A percentile compares a stretch with the other conserved stretches of the same genome.
Evolutionary conservation across 2,888 invertebrate species (phyloP).

Genomic region (Lasioglossum vierecki): DNA sequence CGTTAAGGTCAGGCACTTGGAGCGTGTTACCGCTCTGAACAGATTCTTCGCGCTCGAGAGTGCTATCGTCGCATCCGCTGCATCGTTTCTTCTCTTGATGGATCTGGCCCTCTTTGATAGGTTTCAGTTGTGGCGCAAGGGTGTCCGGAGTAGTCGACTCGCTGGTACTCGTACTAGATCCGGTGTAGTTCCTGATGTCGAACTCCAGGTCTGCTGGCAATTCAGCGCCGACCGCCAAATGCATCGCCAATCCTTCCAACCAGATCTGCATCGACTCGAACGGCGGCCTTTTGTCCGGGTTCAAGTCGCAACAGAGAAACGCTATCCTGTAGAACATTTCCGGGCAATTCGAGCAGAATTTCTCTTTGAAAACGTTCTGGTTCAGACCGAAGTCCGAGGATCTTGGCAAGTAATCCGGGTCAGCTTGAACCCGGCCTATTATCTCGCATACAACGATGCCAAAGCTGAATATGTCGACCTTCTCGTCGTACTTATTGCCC

Average conservation of each 20-base stretch:
- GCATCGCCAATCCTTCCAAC: constrained; percentile 92
- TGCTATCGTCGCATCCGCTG: constrained; percentile 80
- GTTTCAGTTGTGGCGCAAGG: constrained; percentile 85
- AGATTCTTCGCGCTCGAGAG: constrained; percentile 78
- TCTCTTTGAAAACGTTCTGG: constrained; percentile 92
- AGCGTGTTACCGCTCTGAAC: constrained; percentile 45
- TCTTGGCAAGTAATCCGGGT: constrained; percentile 96
- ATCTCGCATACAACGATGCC: constrained; percentile 98
- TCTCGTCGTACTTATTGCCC: constrained; percentile 97
- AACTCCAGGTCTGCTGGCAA: constrained; percentile 89
- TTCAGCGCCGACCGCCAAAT: constrained; percentile 87
- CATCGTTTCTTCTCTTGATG: constrained; percentile 80
- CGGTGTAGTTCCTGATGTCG: constrained; percentile 90
- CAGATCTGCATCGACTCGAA: constrained; percentile 96
- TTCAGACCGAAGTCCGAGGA: constrained; percentile 96
- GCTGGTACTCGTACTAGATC: constrained; percentile 86
- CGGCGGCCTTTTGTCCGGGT: constrained; percentile 95
- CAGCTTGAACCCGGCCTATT: constrained; percentile 97
- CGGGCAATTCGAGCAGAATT: constrained; percentile 93
- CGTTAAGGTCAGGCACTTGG: constrained; percentile 63
- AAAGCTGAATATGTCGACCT: constrained; percentile 98
- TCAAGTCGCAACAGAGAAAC: constrained; percentile 95
- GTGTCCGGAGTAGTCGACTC: constrained; percentile 87
- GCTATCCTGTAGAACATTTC: constrained; percentile 95
- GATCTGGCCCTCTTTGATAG: constrained; percentile 85